Percentiles rank a stretch among this genome's conserved stretches.
phyloP scores from a whole-genome alignment of 2,797 vertebrate species.

The Channa striata region DNA sequence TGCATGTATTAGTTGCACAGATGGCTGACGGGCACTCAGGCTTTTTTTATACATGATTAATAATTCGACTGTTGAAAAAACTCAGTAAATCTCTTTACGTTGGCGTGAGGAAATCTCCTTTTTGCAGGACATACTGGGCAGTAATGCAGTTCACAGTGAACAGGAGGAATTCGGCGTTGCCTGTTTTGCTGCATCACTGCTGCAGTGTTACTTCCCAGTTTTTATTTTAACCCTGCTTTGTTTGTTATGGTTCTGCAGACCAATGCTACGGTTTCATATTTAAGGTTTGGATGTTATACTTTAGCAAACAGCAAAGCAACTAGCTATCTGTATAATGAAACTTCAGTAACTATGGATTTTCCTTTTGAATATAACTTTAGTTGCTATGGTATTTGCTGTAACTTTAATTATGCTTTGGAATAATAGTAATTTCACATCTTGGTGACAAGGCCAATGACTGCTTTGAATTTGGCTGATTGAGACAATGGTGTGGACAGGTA shows the following conservation, averaged over 20 bases:
- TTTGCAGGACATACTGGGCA: slow-evolving; percentile 34
- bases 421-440: slow-evolving; percentile 36
- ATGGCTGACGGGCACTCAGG: no score
- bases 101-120: not conserved
- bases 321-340: not conserved
- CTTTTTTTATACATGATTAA: no score
- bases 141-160: slow-evolving; percentile 41
- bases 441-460: slow-evolving; percentile 21
- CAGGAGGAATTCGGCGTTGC: slow-evolving; percentile 28
- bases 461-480: slow-evolving; percentile 29
- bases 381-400: slow-evolving; percentile 11
- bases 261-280: not conserved
- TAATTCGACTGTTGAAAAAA: not conserved
- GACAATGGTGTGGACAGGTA: slow-evolving; percentile 24
- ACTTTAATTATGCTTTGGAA: slow-evolving; percentile 46
- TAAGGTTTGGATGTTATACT: not conserved
- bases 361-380: slow-evolving; percentile 12
- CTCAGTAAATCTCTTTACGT: not conserved
- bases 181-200: slow-evolving; percentile 64
- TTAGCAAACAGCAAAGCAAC: no score
- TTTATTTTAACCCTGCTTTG: not conserved
- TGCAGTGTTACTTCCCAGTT: slow-evolving; percentile 43
- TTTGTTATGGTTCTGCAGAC: slow-evolving; percentile 2
- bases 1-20: no score
- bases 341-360: slow-evolving; percentile 6